Evolutionary conservation across 1,140 invertebrate genomes (phyloP), one percentile per base, ranked within the genome.

Genomic region (Aplysia californica): DNA sequence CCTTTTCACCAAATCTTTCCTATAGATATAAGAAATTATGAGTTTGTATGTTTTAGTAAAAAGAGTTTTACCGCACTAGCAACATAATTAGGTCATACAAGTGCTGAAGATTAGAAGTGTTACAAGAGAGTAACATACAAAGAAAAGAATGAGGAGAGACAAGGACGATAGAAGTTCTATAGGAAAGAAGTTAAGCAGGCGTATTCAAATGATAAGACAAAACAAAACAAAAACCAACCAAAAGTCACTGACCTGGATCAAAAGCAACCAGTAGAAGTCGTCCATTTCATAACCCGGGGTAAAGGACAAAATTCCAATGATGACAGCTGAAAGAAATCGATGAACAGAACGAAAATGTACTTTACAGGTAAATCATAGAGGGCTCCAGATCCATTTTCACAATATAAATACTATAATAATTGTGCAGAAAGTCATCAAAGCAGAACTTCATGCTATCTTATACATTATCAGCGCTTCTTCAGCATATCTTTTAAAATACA

Each of bases 301-400:
- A 35, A 80, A 74, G 20, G 79, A 80, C 18, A 65, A 0, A 26
- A 56, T 58, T 6, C 74, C 73, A 15, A 79, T 31, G 20, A 79
- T 33, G 2, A 79, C 20, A 21, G 78, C 78, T 79, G 59, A 73
- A 73, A 61, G 70, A 18, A 65, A 71, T 31, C 44, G 20, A n/a
- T n/a, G n/a, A n/a, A n/a, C n/a, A n/a, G n/a, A n/a, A n/a, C n/a
- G n/a, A n/a, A n/a, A n/a, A n/a, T n/a, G n/a, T n/a, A n/a, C n/a
- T n/a, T n/a, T n/a, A n/a, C n/a, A 23, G 3, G 20, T 1, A 68
- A 71, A 36, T n/a, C 29, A 31, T 29, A 31, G 21, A 2, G 35
- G 26, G 15, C 35, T 35, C 61, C 29, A 15, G 23, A 6, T 20
- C 26, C 15, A 41, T n/a, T n/a, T 41, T 20, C 6, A 33, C n/a